phyloP scores from a whole-genome alignment of 2,888 invertebrate genomes.

The Oxycera nigricornis region DNA sequence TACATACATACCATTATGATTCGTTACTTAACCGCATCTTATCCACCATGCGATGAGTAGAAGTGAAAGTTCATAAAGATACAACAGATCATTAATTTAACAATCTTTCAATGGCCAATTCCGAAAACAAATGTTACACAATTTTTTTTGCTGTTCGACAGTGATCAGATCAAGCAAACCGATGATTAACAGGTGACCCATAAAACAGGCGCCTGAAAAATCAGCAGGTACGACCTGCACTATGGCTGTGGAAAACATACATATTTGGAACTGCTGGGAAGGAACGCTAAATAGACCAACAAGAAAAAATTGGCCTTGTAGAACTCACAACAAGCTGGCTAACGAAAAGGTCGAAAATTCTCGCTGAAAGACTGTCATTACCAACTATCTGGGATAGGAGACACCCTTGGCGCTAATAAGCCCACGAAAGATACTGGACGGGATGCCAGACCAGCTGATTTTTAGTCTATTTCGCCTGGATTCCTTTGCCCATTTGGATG shows the following conservation, averaged over 20 bases:
- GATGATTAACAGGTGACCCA: constrained; percentile 46
- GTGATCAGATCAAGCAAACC: constrained; percentile 19
- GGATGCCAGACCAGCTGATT: background rate
- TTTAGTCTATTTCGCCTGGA: background rate
- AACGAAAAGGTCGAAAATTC: constrained; percentile 46
- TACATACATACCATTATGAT: background rate
- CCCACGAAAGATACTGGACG: too few relatives aligned
- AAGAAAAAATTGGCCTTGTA: too few relatives aligned
- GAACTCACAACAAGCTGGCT: constrained; percentile 41
- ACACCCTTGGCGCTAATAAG: too few relatives aligned
- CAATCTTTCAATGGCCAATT: constrained; percentile 48
- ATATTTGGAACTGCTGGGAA: background rate
- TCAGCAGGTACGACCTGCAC: constrained; percentile 21
- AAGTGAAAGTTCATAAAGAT: constrained; percentile 3
- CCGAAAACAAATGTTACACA: constrained; percentile 46
- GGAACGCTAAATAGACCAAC: too few relatives aligned
- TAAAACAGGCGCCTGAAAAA: constrained; percentile 22
- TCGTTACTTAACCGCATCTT: background rate
- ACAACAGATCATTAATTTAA: constrained; percentile 43
- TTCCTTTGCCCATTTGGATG: too few relatives aligned
- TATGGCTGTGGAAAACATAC: background rate
- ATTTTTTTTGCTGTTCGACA: too few relatives aligned
- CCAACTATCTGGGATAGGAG: constrained; percentile 41
- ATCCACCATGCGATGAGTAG: background rate
- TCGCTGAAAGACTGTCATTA: constrained; percentile 46